Base-by-base conservation (phyloP, 2,797 vertebrate species). In the Masticophis lateralis region DNA sequence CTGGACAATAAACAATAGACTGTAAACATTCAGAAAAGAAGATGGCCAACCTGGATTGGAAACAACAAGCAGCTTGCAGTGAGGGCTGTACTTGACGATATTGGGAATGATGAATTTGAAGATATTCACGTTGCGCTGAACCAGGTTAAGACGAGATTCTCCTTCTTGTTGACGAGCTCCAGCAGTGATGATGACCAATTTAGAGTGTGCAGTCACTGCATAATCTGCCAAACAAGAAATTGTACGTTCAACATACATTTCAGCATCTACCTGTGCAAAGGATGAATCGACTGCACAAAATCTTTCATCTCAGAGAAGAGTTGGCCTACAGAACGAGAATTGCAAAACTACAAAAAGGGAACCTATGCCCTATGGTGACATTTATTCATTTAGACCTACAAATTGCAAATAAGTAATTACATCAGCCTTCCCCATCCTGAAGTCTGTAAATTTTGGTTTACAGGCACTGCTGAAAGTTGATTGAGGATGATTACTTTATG, bases 61-160 rank as follows among this genome's bases (percentile, higher is more conserved):
- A 91, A 99, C 99, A 79, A 99, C 97, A 94, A 99, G 97, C 93
- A 99, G 97, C 97, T 98, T 99, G 98, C 98, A 99, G 97, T 99
- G 97, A 90, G 99, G 99, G 94, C 99, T 99, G 98, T 99, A 98
- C 97, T 99, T 99, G 92, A 99, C 99, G 6, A 99, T 97, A 90
- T 98, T 99, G 94, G 99, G 99, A 98, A 99, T 99, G 98, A 99
- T 99, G 97, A 99, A 99, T 97, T 99, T 99, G 97, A 99, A 99
- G 98, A 99, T 99, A 96, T 99, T 99, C 95, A 99, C 99, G 0
- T 99, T 99, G 90, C 99, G 98, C 97, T 99, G 99, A 91, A 99
- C 99, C 98, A 99, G 92, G 97, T 99, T 99, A 20, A 99, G 98
- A 12, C 99, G 98, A 97, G 99, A 99, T 97, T 99, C 99, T 86